Base-by-base conservation (phyloP, 2,888 invertebrate genomes). In the Micropterix aruncella region DNA sequence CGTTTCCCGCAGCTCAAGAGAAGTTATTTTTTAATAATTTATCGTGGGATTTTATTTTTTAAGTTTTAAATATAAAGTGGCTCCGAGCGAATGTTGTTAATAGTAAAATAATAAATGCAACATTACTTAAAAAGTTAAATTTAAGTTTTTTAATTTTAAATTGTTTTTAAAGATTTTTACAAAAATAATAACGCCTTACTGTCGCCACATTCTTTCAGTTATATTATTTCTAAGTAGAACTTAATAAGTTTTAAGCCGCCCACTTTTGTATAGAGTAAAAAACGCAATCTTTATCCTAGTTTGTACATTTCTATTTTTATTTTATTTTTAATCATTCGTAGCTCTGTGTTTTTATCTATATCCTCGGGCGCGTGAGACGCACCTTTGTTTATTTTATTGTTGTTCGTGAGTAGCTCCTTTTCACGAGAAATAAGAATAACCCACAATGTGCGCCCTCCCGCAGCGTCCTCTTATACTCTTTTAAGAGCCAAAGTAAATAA, bases 121-220 rank as follows among this genome's bases (percentile, higher is more conserved):
- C 16, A 45, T 37, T 14, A 42, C 40, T 19, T 49, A 47, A 47
- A 49, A 16, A 48, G 42, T 38, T 19, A 40, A 43, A 47, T 47
- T 41, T 44, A 44, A 46, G 45, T 47, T 47, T 49, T 49, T 46
- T 48, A 43, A 38, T 27, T 44, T 44, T 41, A 40, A 40, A 41
- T 4, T 14, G 38, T 42, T 45, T 38, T 19, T 47, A 46, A 47
- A 39, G 45, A 44, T 43, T 37, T 47, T 27, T 45, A 42, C 37
- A 43, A 45, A 47, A 44, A 36, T 46, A 44, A 46, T 41, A 44
- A 44, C 12, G 16, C 7, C 27, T n/a, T n/a, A 12, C 27, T 12
- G 27, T 27, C 27, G 27, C n/a, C n/a, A 27, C 27, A 27, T 27
- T 27, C 12, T 27, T 27, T 27, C 7, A 27, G 27, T 27, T 27